Percentiles rank a stretch among this genome's conserved stretches.
phyloP scores from a whole-genome alignment of 1,140 invertebrate species.

The Caenorhabditis remanei region DNA sequence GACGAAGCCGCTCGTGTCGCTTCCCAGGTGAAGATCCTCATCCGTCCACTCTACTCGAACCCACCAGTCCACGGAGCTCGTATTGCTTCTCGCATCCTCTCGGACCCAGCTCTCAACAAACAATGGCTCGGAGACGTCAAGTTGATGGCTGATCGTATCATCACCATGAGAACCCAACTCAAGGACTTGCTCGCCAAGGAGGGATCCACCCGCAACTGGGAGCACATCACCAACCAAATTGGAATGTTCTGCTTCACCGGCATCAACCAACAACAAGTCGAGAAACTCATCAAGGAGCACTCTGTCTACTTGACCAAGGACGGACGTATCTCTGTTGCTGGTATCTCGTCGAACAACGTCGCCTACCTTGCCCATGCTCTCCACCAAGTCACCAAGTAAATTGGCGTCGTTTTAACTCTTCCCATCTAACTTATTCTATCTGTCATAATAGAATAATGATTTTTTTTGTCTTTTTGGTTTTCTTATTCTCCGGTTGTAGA shows the following conservation, averaged over 20 bases:
- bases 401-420: background rate
- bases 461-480: background rate
- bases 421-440: constrained; percentile 53
- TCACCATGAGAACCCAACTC: constrained; percentile 86
- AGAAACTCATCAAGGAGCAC: constrained; percentile 90
- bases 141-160: constrained; percentile 96
- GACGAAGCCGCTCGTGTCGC: constrained; percentile 88
- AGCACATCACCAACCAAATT: constrained; percentile 97
- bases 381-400: constrained; percentile 80
- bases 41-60: constrained; percentile 96
- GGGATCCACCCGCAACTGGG: constrained; percentile 89
- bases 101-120: constrained; percentile 83
- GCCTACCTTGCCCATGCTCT: constrained; percentile 85
- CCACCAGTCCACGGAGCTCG: constrained; percentile 94
- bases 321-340: constrained; percentile 97
- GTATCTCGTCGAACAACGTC: constrained; percentile 94
- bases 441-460: constrained; percentile 53
- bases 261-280: constrained; percentile 89
- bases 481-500: constrained; percentile 43
- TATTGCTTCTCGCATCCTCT: constrained; percentile 88
- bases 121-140: constrained; percentile 94
- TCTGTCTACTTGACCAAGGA: constrained; percentile 98
- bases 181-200: constrained; percentile 86
- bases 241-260: constrained; percentile 99
- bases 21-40: constrained; percentile 95